These are phyloP conservation scores for Hydrozoanthus tunicans DNA, from an alignment of 64 coral and sea anemone genomes.

Conservation along the genomic window DNA sequence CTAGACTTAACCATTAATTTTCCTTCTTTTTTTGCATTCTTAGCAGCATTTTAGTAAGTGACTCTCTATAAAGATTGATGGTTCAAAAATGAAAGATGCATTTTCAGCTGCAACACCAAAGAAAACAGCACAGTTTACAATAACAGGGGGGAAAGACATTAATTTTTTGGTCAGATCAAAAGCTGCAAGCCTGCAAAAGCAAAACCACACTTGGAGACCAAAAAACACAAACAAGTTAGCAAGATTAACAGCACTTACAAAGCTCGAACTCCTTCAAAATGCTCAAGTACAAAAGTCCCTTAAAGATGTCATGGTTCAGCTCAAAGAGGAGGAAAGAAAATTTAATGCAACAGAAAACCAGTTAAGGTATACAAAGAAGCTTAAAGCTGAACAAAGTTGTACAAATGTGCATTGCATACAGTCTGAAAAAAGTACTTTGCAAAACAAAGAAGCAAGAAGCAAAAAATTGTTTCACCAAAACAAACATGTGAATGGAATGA, in stretches of 20 bases:
- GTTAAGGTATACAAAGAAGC: neutral
- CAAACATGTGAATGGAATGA: neutral
- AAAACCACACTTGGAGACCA: conserved; percentile 1
- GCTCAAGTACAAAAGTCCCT: conserved; percentile 29
- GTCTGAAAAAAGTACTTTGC: neutral
- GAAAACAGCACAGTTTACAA: neutral
- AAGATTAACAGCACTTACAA: conserved; percentile 20
- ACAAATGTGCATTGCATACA: neutral
- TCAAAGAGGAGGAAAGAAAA: neutral
- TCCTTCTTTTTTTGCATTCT: no score
- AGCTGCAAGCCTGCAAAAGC: neutral
- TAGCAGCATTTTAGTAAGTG: neutral
- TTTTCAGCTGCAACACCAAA: neutral
- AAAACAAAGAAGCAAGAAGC: neutral
- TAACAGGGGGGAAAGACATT: neutral
- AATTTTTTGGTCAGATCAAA: conserved; percentile 40
- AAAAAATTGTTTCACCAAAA: neutral
- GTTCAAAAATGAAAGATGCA: neutral
- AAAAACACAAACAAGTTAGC: neutral
- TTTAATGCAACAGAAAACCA: conserved; percentile 20
- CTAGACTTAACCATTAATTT: no score
- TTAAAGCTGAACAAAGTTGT: conserved; percentile 5
- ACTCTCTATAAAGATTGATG: neutral
- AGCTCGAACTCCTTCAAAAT: conserved; percentile 36
- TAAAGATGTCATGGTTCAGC: neutral